Conservation (phyloP, 2,888 invertebrate species). For the Omphaloscelis lunosa region DNA sequence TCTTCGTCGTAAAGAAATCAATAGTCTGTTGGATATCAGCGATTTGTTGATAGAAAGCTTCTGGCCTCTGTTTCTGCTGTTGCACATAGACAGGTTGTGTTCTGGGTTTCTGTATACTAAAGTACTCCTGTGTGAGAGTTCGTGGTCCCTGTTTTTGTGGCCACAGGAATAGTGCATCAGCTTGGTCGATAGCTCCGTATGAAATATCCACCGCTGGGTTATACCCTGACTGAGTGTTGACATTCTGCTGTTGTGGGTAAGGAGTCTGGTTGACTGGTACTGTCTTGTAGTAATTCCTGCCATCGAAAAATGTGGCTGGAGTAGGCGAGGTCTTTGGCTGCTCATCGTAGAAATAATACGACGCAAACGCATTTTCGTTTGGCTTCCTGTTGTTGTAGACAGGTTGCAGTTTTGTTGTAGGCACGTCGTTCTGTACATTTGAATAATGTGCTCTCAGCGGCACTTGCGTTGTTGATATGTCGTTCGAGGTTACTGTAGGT, state of each 20-base stretch:
- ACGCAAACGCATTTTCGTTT: constrained; percentile 88
- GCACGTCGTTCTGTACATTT: constrained; percentile 89
- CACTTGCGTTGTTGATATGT: constrained; percentile 91
- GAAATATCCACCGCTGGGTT: constrained; percentile 85
- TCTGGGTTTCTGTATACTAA: constrained; percentile 88
- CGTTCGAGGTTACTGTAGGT: constrained; percentile 77
- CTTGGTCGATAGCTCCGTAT: constrained; percentile 86
- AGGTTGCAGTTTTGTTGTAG: constrained; percentile 89
- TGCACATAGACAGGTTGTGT: constrained; percentile 83
- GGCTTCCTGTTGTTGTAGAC: constrained; percentile 86
- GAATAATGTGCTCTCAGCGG: constrained; percentile 92
- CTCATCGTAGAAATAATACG: constrained; percentile 93
- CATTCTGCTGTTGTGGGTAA: constrained; percentile 78
- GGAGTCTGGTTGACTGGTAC: constrained; percentile 77
- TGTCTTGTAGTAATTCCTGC: constrained; percentile 86
- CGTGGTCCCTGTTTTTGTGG: constrained; percentile 89
- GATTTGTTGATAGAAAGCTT: constrained; percentile 92
- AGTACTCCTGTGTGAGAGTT: constrained; percentile 89
- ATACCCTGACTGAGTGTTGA: constrained; percentile 80
- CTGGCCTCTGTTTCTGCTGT: constrained; percentile 85
- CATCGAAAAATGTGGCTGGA: constrained; percentile 88
- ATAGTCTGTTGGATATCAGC: constrained; percentile 92
- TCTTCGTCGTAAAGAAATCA: constrained; percentile 91
- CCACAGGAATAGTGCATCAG: constrained; percentile 87
- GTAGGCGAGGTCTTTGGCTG: constrained; percentile 90